phyloP scores from a whole-genome alignment of 2,113 vertebrate genomes.

The Periophthalmodon schlosseri region DNA sequence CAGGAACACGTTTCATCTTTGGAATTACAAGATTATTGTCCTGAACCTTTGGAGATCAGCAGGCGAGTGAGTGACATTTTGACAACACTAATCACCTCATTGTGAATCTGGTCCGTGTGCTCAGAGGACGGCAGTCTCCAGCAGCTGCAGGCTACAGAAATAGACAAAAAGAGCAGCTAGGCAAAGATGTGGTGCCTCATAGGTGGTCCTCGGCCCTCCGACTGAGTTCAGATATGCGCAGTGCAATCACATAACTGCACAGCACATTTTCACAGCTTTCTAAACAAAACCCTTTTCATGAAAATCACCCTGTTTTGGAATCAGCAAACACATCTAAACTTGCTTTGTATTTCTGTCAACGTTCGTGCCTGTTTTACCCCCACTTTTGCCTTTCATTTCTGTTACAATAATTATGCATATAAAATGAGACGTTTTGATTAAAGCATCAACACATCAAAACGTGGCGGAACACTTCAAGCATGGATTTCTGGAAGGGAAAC shows the following conservation, averaged over 20 bases:
- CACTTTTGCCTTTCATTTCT: conserved; percentile 28
- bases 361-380: conserved; percentile 29
- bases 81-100: conserved; percentile 61
- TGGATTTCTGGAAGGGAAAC: conserved; percentile 38
- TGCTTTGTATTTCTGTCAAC: conserved; percentile 56
- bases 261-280: conserved; percentile 60
- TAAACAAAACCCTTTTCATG: conserved; percentile 36
- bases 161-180: conserved; percentile 25
- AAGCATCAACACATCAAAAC: conserved; percentile 46
- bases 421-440: conserved; percentile 62
- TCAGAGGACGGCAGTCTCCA: conserved; percentile 31
- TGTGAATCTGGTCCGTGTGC: conserved; percentile 49
- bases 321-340: conserved; percentile 34
- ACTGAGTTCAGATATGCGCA: conserved; percentile 46
- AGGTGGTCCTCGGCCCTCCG: conserved; percentile 40
- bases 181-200: conserved; percentile 24
- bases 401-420: conserved; percentile 62
- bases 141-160: conserved; percentile 8
- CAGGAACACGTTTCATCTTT: conserved; percentile 4
- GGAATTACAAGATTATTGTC: conserved; percentile 47
- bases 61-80: conserved; percentile 49
- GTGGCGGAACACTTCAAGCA: conserved; percentile 31
- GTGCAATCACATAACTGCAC: conserved; percentile 44
- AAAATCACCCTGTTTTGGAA: conserved; percentile 22
- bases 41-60: conserved; percentile 26